Base-by-base conservation (phyloP, 2,797 vertebrate species). In the Dallia pectoralis region DNA sequence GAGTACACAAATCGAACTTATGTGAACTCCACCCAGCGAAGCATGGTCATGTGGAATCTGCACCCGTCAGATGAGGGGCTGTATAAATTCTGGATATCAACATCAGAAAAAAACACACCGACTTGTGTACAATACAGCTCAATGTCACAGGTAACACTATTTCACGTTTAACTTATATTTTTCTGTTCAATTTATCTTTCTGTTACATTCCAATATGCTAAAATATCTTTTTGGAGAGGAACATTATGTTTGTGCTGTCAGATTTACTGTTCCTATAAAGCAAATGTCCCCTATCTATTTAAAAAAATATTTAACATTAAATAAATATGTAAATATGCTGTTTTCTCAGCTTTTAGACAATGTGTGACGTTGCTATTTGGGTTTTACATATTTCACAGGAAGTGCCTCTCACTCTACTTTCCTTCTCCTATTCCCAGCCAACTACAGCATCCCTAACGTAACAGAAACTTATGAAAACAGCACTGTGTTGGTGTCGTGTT, bases 391-490 rank as follows among this genome's bases (percentile, higher is more conserved):
- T 53, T 18, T 53, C n/a, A 19, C 12, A 63, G 61, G 61, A 63
- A 30, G 27, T 62, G 7, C 29, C 14, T 68, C 44, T 44, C 8
- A n/a, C 3, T 47, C 40, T 6, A 25, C 36, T 47, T n/a, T 22
- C 32, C 14, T 36, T 25, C 66, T 47, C 66, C 15, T 7, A 22
- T 6, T 63, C 61, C 22, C 33, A 68, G 67, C 67, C 14, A 30
- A 68, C 6, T 68, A 68, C 67, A 68, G 44, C 25, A 68, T 27
- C 22, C 67, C 67, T 14, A 27, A 18, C 48, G n/a, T 47, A 67
- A 47, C 66, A 27, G 40, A 48, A 14, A 15, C 40, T 12, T 22
- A 22, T 27, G 67, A 27, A 44, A 15, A 11, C 7, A 5, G 2
- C 15, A 9, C 18, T 27, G 48, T 25, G 16, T 25, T 68, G 4